A percentile compares a stretch with the other conserved stretches of the same genome.
Conservation (phyloP, 1,140 invertebrate species). For the Drosophila bocki region DNA sequence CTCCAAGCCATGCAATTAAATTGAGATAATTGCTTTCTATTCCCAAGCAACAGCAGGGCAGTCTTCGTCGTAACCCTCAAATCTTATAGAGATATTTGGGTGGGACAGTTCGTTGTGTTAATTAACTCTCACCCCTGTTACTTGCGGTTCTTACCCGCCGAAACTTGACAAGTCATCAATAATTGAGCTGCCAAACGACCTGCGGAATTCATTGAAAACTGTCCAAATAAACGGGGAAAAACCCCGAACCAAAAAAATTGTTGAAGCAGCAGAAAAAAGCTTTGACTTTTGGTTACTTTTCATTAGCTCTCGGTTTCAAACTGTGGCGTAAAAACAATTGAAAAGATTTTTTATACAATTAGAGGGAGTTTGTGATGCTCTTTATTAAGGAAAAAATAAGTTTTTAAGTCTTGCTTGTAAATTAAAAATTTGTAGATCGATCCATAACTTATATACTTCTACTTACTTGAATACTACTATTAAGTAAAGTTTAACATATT, state of each 20-base stretch:
- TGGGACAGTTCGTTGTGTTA: constrained; percentile 16
- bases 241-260: not conserved
- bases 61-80: not conserved
- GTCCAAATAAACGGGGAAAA: constrained; percentile 15
- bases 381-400: too few species aligned
- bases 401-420: too few species aligned
- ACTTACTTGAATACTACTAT: too few species aligned
- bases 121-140: constrained; percentile 34
- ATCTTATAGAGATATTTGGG: constrained; percentile 11
- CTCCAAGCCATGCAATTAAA: constrained; percentile 60
- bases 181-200: constrained; percentile 41
- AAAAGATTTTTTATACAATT: not conserved
- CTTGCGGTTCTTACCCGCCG: constrained; percentile 24
- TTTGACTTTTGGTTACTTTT: constrained; percentile 50
- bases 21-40: constrained; percentile 52
- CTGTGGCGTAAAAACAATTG: constrained; percentile 36
- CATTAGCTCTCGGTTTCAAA: constrained; percentile 30
- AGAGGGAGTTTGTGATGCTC: not conserved
- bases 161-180: constrained; percentile 47
- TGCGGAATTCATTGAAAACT: constrained; percentile 52
- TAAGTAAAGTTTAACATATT: too few species aligned
- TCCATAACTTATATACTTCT: not conserved
- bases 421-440: not conserved
- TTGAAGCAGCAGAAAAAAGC: constrained; percentile 35
- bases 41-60: constrained; percentile 16